Evolutionary conservation across 2,113 vertebrate genomes (phyloP).

Genomic region (Lophura nycthemera): DNA sequence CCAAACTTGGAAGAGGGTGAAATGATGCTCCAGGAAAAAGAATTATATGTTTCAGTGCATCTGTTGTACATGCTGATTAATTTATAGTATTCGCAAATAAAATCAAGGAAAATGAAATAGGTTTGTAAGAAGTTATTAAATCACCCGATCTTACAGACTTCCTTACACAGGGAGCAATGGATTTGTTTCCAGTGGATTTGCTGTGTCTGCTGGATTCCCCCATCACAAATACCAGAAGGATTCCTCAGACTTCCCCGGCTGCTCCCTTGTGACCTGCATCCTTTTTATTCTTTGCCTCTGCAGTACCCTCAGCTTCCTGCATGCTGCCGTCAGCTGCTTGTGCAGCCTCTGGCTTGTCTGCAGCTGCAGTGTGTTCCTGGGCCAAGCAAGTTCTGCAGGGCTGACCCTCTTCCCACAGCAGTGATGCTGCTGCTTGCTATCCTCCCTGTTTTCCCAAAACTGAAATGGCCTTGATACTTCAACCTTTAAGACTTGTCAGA

Average conservation of each 20-base stretch:
- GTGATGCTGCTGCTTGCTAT: accelerated
- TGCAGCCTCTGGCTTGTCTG: accelerated
- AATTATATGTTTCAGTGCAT: not conserved
- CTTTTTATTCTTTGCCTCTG: not conserved
- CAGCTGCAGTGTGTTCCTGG: not conserved
- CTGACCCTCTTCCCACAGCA: not conserved
- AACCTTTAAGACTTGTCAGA: not conserved
- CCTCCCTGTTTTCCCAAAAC: not conserved
- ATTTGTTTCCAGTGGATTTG: not conserved
- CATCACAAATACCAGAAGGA: not conserved
- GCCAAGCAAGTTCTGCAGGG: accelerated
- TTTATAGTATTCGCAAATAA: not conserved
- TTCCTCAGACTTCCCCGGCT: not conserved
- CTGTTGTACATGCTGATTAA: not conserved
- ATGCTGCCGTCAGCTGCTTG: not conserved
- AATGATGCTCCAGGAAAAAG: not conserved
- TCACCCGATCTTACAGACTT: not conserved
- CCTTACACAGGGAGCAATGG: accelerated
- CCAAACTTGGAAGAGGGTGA: not conserved
- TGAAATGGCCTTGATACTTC: not conserved
- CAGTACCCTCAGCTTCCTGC: not conserved
- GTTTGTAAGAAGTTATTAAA: not conserved
- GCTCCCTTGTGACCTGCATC: not conserved
- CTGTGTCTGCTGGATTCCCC: not conserved
- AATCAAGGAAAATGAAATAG: not conserved